Evolutionary conservation across 2,113 vertebrate genomes (phyloP).

Genomic region (Mobula hypostoma): DNA sequence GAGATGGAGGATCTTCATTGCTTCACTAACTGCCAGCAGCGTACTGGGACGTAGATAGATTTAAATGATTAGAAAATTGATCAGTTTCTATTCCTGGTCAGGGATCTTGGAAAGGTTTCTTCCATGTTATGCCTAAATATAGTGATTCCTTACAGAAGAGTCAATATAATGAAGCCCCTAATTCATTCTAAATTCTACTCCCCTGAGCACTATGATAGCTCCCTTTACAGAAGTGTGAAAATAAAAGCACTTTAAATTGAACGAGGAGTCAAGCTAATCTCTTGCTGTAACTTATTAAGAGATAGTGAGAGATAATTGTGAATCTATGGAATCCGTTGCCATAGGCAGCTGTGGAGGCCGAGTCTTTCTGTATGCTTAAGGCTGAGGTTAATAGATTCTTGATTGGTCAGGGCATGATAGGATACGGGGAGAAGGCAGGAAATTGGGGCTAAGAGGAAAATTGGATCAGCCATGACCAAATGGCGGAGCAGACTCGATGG

Average conservation of each 20-base stretch:
- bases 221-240: not conserved
- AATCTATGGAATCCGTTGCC: too few species aligned
- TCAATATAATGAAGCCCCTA: not conserved
- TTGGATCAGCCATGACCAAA: too few species aligned
- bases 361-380: too few species aligned
- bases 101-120: not conserved
- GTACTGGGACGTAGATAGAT: not conserved
- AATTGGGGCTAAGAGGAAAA: too few species aligned
- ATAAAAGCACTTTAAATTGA: not conserved
- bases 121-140: not conserved
- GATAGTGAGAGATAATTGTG: not conserved
- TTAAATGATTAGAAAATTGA: not conserved
- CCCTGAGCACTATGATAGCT: not conserved
- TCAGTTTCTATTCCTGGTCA: not conserved
- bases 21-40: too few species aligned
- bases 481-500: too few species aligned
- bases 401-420: too few species aligned
- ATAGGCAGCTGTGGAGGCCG: too few species aligned
- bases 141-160: not conserved
- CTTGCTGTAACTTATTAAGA: not conserved
- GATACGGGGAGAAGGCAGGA: too few species aligned
- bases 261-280: not conserved
- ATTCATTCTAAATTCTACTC: not conserved
- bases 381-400: too few species aligned
- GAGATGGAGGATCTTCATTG: too few species aligned